Evolutionary conservation across 2,888 invertebrate species (phyloP), one percentile per base, ranked within the genome.

Genomic region (Sminthurinus aureus): DNA sequence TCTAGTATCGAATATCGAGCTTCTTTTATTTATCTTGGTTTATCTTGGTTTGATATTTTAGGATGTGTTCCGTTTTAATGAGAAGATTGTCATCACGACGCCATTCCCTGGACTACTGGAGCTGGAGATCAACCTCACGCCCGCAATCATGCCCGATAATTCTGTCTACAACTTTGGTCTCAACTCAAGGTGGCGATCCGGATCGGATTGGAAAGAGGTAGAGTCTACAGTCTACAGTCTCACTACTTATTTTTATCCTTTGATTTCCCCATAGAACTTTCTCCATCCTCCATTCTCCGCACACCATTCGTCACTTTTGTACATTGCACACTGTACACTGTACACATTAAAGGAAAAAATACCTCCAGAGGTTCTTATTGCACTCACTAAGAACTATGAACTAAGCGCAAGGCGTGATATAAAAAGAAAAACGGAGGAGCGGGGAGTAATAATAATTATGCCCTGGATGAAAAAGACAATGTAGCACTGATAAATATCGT

Each of bases 1-100:
- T 67, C n/a, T 76, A 6, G 52, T 58, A 8, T 18, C 77, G n/a
- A 69, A 76, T 22, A 64, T 73, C 51, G 13, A 67, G 24, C 50
- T 50, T 38, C 51, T 74, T 64, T 50, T 15, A 64, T 64, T 24
- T 71, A 22, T 78, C 50, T 78, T 0, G 58, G 11, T 78, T 1
- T 24, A 6, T 58, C 9, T 64, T 58, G 76, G 58, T 52, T 18
- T 51, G 24, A 74, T 38, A 38, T 52, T 64, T 67, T 79, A 89
- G 89, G 87, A 88, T 84, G 84, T 88, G 81, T 85, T 85, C 75
- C 87, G 88, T 80, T 89, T 89, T 87, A 87, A 88, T 84, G 89
- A 89, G 85, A 88, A 86, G 85, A 85, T 89, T 74, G 82, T 83
- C 73, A 87, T 89, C 85, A 89, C 88, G 24, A 89, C 88, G 67